Percentiles rank a stretch among this genome's conserved stretches.
These are phyloP conservation scores for Lethenteron reissneri DNA, from an alignment of 2,113 vertebrate species.

Conservation along the genomic window DNA sequence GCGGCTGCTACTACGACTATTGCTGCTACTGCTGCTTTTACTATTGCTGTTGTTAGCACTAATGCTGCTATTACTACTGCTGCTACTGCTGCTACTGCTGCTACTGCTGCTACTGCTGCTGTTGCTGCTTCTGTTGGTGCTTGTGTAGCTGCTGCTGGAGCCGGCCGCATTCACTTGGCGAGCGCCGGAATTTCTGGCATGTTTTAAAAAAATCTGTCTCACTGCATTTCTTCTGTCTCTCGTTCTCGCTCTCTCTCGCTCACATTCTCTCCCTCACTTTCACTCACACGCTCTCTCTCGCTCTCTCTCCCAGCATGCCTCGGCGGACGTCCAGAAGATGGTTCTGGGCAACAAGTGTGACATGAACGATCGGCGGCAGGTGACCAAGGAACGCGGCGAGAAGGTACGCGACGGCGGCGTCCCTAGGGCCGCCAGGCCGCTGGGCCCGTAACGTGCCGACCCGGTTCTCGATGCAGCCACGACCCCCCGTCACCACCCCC, in stretches of 20 bases:
- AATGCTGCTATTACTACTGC: too few species aligned
- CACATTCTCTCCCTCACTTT: background rate
- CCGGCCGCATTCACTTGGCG: too few species aligned
- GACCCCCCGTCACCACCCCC: too few species aligned
- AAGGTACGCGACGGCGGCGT: slow-evolving; percentile 28
- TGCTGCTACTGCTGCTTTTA: too few species aligned
- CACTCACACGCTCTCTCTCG: background rate
- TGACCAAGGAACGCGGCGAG: slow-evolving; percentile 73
- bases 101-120: too few species aligned
- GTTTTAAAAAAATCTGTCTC: too few species aligned
- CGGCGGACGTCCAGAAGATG: slow-evolving; percentile 92
- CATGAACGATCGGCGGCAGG: slow-evolving; percentile 83
- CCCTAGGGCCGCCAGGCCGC: background rate
- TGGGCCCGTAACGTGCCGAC: too few species aligned
- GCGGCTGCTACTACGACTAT: too few species aligned
- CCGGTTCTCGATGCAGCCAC: too few species aligned
- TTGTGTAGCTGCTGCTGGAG: background rate
- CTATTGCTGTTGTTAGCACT: too few species aligned
- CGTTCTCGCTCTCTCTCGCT: background rate
- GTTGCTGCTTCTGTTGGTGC: background rate
- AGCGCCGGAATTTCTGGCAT: too few species aligned
- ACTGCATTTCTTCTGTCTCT: background rate
- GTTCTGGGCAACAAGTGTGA: slow-evolving; percentile 95
- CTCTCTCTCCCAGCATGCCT: slow-evolving; percentile 44
- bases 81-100: accelerated